Evolutionary conservation across 1,140 invertebrate species (phyloP), one percentile per base, ranked within the genome.

Genomic region (Drosophila pruinosa): DNA sequence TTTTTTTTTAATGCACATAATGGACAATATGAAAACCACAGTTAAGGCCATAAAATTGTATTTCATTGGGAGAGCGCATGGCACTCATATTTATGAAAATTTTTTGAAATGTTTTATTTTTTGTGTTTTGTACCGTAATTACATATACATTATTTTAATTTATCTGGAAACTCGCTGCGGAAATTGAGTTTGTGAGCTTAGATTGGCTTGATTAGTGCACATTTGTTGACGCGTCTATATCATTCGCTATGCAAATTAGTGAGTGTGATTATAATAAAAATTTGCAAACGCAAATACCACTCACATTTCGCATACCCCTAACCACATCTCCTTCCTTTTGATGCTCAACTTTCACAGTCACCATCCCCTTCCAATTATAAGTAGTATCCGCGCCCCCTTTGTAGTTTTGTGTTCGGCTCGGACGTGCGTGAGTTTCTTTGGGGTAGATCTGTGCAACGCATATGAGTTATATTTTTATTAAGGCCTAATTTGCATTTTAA

Each of bases 191-290:
- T 74, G 53, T 58, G 50, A 54, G 43, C 71, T 67, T 63, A 53
- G 62, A 26, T 45, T 80, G 77, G 86, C 86, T 80, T 85, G 73
- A 86, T 86, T 85, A 85, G 61, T 41, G 54, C 22, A 76, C 68
- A 76, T 81, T 81, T 81, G 72, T 45, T 61, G 72, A 3, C 7
- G 14, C 21, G 6, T 39, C 21, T 22, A 63, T 61, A 67, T 61
- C 50, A 62, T 61, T 72, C 57, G 61, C 64, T 81, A 86, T 85
- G 81, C 81, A 85, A 86, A 85, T 85, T 83, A 83, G 75, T 72
- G 15, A 75, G 54, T 72, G 75, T 83, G 79, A 83, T 83, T 83
- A 83, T 83, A 75, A 57, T 76, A 65, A 70, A 85, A 85, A 79
- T 85, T 79, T 80, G 68, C 72, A 85, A 72, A 76, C 47, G 38